Percentiles rank a stretch among this genome's conserved stretches.
Conservation (phyloP, 2,888 invertebrate species). For the Drosophila aldrichi region DNA sequence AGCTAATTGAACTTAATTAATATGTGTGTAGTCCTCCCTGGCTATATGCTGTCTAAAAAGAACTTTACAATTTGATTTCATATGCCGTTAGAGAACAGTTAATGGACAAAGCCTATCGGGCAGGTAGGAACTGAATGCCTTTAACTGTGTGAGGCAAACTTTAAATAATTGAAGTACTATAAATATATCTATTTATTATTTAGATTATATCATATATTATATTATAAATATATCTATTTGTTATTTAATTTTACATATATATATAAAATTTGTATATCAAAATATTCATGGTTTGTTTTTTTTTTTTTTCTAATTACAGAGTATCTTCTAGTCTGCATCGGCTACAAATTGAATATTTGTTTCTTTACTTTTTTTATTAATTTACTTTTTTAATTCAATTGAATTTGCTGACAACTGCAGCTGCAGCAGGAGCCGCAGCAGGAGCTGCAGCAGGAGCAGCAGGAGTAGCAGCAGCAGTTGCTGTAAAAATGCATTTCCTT, state of each 20-base stretch:
- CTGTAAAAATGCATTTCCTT: conserved; percentile 32
- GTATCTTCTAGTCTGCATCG: neutral
- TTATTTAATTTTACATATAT: too few species aligned
- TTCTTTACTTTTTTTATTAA: conserved; percentile 14
- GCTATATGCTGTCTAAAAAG: neutral
- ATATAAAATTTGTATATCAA: too few species aligned
- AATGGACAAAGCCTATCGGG: neutral
- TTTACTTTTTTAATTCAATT: conserved; percentile 46
- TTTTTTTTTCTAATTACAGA: neutral
- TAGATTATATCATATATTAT: too few species aligned
- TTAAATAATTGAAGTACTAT: too few species aligned
- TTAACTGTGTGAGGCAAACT: too few species aligned
- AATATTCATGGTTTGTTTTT: too few species aligned
- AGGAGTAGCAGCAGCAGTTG: neutral
- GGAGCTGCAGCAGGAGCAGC: conserved; percentile 1
- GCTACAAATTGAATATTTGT: neutral
- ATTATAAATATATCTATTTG: too few species aligned
- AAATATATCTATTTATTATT: too few species aligned
- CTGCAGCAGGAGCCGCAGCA: neutral
- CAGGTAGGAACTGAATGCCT: too few species aligned
- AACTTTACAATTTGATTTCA: neutral
- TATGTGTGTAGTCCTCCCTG: neutral
- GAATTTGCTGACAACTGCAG: conserved; percentile 49
- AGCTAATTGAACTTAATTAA: neutral
- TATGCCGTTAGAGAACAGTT: neutral